Base-by-base conservation (phyloP, 1,140 invertebrate species). In the Drosophila mauritiana region DNA sequence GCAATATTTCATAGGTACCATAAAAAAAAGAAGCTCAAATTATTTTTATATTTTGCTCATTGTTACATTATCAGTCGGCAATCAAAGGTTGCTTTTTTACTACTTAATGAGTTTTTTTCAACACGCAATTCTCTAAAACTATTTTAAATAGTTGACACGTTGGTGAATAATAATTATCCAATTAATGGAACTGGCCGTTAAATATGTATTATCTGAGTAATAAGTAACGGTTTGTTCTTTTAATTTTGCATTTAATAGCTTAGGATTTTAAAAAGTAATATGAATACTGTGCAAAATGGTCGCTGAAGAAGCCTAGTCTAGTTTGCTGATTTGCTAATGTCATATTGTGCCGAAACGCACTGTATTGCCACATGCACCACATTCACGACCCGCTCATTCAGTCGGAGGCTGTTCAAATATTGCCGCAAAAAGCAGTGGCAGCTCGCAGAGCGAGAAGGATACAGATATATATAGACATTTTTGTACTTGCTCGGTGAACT, bases 331-430 rank as follows among this genome's bases (percentile, higher is more conserved):
- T 31, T 31, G 2, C 31, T 17, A 15, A 12, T n/a, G 5, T 36
- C 25, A 3, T 46, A 53, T 27, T 13, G 10, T 20, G 10, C 7
- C 10, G 40, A 40, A 53, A 73, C 72, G 51, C 72, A 53, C 69
- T 67, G 46, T 39, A 64, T 57, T 45, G 46, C 36, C 40, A 65
- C 39, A 37, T 17, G 54, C 11, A 63, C 27, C 42, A 40, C 39
- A 53, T 48, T 58, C 54, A 36, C 51, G 34, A 48, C n/a, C 59
- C 34, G 39, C 31, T 52, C 45, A 61, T 55, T 55, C 31, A 37
- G 57, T 62, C 36, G 34, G 39, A 64, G 56, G 37, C 58, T 78
- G 62, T 68, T 68, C 79, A 78, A 78, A 78, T 83, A 83, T 78
- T 56, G 49, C 46, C 63, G 51, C 45, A 78, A 78, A 82, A 73